These are phyloP conservation scores for Tokudaia muenninki DNA, from an alignment of 2,797 vertebrate genomes.

Conservation along the genomic window DNA sequence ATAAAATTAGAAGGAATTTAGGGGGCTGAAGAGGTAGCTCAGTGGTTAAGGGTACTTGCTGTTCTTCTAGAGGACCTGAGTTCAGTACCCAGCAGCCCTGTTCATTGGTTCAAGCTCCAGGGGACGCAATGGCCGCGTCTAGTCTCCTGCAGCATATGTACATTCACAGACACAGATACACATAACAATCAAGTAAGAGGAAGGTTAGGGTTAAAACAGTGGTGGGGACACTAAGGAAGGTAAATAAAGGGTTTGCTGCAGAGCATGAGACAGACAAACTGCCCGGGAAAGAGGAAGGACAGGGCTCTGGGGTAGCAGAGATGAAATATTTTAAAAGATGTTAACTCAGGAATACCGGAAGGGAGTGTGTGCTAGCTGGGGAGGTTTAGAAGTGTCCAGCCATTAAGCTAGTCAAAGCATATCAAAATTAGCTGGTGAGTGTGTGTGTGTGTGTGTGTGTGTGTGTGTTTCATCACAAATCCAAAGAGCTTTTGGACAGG, in stretches of 20 bases:
- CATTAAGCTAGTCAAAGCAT: background rate
- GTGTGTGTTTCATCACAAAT: no score
- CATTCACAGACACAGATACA: no score
- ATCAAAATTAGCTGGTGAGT: background rate
- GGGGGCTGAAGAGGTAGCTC: background rate
- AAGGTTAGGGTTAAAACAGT: background rate
- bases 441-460: no score
- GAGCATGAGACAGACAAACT: background rate
- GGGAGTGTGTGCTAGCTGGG: background rate
- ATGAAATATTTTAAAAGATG: background rate
- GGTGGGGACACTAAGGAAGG: background rate
- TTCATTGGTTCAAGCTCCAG: background rate
- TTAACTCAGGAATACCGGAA: background rate
- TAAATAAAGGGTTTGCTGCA: background rate
- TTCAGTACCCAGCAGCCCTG: background rate
- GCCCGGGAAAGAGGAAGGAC: background rate
- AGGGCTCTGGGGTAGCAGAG: background rate
- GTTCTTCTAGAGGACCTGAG: no score
- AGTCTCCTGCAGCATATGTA: background rate
- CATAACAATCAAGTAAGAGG: background rate
- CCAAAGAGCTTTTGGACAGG: no score
- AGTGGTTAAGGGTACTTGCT: background rate
- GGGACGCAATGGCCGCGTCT: background rate
- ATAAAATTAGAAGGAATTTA: background rate
- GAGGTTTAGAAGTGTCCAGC: background rate